A percentile compares a stretch with the other conserved stretches of the same genome.
phyloP scores from a whole-genome alignment of 2,113 vertebrate species.

The Vidua macroura region DNA sequence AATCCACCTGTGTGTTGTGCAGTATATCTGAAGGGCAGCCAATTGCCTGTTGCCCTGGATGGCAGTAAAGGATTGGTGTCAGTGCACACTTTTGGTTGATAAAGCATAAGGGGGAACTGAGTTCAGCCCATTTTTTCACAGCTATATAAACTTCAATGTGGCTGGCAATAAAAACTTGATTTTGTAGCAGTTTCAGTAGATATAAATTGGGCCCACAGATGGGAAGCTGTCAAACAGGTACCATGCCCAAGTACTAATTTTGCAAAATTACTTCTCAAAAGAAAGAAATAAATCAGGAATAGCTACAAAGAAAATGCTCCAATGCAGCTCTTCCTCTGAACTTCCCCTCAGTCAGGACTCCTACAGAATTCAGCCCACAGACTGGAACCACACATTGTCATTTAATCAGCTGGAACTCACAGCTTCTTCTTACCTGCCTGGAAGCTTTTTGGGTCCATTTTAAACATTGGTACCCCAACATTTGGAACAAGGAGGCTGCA shows the following conservation, averaged over 20 bases:
- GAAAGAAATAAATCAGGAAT: not conserved
- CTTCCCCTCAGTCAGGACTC: not conserved
- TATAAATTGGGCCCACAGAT: not conserved
- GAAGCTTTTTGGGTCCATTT: not conserved
- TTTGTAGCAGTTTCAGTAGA: not conserved
- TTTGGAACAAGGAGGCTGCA: not conserved
- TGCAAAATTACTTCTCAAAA: not conserved
- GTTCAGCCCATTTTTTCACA: not conserved
- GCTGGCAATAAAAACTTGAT: not conserved
- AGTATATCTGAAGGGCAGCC: not conserved
- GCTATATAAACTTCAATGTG: not conserved
- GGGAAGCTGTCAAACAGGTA: not conserved
- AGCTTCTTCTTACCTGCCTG: not conserved
- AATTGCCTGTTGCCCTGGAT: not conserved
- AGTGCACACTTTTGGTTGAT: not conserved
- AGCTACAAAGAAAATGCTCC: not conserved
- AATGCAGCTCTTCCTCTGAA: not conserved
- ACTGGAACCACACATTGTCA: not conserved
- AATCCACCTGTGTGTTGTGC: not conserved
- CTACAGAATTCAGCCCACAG: not conserved
- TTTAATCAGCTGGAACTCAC: not conserved
- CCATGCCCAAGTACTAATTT: not conserved
- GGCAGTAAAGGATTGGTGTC: not conserved
- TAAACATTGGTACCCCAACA: not conserved
- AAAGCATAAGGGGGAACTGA: not conserved